Evolutionary conservation across 2,113 vertebrate species (phyloP).

Genomic region (Eretmodus cyanostictus): DNA sequence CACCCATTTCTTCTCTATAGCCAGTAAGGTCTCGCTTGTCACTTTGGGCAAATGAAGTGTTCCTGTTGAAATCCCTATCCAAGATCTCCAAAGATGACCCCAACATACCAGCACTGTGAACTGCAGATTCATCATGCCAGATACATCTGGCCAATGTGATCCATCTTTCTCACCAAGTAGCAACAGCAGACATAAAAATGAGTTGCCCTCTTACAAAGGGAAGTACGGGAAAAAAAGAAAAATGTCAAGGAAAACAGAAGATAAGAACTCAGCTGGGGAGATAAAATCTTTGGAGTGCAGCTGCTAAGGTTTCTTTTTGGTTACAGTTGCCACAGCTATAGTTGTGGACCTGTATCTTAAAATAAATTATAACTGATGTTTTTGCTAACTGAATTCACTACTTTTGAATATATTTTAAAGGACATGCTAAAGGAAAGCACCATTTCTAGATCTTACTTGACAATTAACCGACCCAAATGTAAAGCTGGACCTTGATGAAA

Average conservation of each 20-base stretch:
- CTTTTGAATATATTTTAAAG: not conserved
- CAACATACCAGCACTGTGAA: not conserved
- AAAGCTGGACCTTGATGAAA: not conserved
- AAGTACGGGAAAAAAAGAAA: constrained; percentile 52
- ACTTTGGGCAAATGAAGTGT: not conserved
- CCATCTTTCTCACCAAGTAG: constrained; percentile 4
- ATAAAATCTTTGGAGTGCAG: constrained; percentile 58
- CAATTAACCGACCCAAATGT: not conserved
- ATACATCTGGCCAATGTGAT: not conserved
- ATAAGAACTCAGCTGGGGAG: constrained; percentile 16
- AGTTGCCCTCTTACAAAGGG: constrained; percentile 68
- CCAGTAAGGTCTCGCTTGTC: not conserved
- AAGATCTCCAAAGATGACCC: constrained; percentile 10
- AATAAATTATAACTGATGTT: not conserved
- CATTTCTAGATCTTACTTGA: not conserved
- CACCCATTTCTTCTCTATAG: not conserved
- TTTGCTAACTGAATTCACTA: not conserved
- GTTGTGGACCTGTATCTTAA: not conserved
- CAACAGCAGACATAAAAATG: constrained; percentile 81
- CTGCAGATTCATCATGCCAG: not conserved
- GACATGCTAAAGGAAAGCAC: not conserved
- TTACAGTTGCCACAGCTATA: not conserved
- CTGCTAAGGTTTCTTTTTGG: constrained; percentile 34
- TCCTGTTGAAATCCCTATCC: not conserved
- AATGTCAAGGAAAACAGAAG: not conserved